These are phyloP conservation scores for Prunella fulvescens DNA, from an alignment of 2,113 vertebrate genomes.

Conservation along the genomic window DNA sequence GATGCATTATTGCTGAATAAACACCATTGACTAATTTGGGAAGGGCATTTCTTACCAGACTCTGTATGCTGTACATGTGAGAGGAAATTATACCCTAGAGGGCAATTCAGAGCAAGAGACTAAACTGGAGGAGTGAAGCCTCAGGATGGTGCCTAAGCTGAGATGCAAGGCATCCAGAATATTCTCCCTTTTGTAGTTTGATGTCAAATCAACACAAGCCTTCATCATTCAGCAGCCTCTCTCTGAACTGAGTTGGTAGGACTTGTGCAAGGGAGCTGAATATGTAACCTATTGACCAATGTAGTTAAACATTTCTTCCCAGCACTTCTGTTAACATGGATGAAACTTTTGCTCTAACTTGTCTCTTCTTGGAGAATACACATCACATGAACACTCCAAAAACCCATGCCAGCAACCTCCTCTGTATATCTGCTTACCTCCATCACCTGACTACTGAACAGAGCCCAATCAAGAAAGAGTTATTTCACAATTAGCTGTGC, in stretches of 20 bases:
- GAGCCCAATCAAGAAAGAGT: background rate
- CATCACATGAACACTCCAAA: background rate
- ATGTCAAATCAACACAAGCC: background rate
- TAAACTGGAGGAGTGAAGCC: background rate
- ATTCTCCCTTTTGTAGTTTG: background rate
- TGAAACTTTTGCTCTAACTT: background rate
- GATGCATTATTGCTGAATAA: background rate
- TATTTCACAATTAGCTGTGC: background rate
- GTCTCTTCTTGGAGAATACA: background rate
- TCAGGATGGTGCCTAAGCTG: background rate
- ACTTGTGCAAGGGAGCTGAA: background rate
- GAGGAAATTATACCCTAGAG: background rate
- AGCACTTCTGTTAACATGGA: background rate
- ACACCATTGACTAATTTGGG: background rate
- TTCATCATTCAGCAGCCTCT: background rate
- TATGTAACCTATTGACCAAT: background rate
- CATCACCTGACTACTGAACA: background rate
- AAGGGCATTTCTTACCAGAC: background rate
- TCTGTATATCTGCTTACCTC: background rate
- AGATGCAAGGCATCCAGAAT: background rate
- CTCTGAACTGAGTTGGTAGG: background rate
- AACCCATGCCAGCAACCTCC: background rate
- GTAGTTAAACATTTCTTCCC: fast-evolving
- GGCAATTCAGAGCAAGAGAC: background rate
- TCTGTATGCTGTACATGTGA: background rate